Conservation (phyloP, 1,140 invertebrate species). For the Araneus ventricosus region DNA sequence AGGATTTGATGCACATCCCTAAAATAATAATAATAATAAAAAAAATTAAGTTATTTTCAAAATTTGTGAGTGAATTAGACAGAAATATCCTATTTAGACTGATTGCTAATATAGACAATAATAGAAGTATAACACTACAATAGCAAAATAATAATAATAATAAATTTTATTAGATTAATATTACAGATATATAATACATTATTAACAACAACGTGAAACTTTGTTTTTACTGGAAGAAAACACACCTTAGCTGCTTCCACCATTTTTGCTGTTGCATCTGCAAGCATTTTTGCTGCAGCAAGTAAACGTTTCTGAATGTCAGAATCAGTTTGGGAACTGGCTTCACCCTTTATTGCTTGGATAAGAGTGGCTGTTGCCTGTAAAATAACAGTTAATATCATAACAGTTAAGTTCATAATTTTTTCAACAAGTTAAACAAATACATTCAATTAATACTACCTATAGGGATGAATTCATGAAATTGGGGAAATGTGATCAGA, state of each 20-base stretch:
- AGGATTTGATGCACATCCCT: constrained; percentile 91
- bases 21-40: constrained; percentile 31
- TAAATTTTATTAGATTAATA: too few species aligned
- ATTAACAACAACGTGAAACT: too few species aligned
- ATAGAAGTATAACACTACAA: background rate
- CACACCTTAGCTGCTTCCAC: constrained; percentile 93
- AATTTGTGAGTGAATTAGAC: too few species aligned
- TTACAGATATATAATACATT: too few species aligned
- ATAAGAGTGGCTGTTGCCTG: constrained; percentile 95
- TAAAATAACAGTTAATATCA: constrained; percentile 77
- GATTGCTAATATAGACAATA: background rate
- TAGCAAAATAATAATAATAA: background rate
- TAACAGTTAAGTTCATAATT: too few species aligned
- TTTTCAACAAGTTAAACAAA: too few species aligned
- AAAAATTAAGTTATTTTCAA: background rate
- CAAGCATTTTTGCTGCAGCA: constrained; percentile 94
- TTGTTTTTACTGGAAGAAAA: background rate
- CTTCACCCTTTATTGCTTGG: constrained; percentile 95
- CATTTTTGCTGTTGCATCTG: constrained; percentile 94
- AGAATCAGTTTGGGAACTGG: constrained; percentile 91
- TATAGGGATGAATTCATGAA: background rate
- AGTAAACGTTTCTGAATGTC: constrained; percentile 93
- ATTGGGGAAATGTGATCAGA: background rate
- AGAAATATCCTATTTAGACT: too few species aligned
- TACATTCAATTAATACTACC: too few species aligned